phyloP scores from a whole-genome alignment of 2,888 invertebrate genomes.

The Stegana nigrithorax region DNA sequence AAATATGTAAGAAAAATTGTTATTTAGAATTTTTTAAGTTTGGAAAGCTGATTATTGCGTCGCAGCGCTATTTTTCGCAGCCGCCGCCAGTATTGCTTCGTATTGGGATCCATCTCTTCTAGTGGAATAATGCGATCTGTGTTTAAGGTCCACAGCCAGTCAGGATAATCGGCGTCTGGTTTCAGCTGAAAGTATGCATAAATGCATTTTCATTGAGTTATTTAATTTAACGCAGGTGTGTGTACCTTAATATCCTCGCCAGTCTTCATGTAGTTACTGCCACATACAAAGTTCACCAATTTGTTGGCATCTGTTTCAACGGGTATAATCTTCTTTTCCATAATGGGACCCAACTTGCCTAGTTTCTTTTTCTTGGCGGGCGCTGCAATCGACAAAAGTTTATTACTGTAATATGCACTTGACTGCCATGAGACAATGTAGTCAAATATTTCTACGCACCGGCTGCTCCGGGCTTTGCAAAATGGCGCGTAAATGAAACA shows the following conservation, averaged over 20 bases:
- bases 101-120: constrained; percentile 81
- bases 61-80: constrained; percentile 76
- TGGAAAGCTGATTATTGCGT: constrained; percentile 74
- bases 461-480: constrained; percentile 49
- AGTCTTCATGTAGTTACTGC: constrained; percentile 83
- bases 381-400: constrained; percentile 2
- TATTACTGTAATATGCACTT: background rate
- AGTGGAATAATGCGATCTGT: constrained; percentile 75
- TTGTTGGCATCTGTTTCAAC: constrained; percentile 87
- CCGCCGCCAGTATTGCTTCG: constrained; percentile 85
- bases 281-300: constrained; percentile 83
- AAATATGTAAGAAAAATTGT: too few relatives aligned
- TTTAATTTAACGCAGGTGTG: background rate
- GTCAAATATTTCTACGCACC: constrained; percentile 33
- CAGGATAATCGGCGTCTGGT: constrained; percentile 87
- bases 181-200: constrained; percentile 69
- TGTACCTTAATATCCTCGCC: constrained; percentile 83
- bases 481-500: constrained; percentile 33
- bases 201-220: constrained; percentile 37
- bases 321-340: constrained; percentile 80
- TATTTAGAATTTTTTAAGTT: constrained; percentile 76
- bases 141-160: constrained; percentile 88
- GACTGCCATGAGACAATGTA: too few relatives aligned
- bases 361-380: constrained; percentile 72
- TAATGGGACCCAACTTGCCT: constrained; percentile 73